Conservation (phyloP, 2,113 vertebrate species). For the Rafetus swinhoei region DNA sequence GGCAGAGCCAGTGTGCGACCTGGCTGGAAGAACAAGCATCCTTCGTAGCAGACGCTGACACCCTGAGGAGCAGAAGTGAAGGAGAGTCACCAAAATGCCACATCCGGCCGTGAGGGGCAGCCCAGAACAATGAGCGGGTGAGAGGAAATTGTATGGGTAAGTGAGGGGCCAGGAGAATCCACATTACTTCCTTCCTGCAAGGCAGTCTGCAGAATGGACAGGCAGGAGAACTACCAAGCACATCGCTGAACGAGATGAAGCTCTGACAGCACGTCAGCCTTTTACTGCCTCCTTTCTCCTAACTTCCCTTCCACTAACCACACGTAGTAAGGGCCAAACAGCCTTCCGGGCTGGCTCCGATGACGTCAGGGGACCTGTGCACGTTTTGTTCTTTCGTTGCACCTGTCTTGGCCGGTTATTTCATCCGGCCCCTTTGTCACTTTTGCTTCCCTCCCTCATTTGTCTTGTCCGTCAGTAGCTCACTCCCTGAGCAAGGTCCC, state of each 20-base stretch:
- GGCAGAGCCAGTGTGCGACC: not conserved
- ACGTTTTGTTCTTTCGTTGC: not conserved
- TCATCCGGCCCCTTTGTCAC: not conserved
- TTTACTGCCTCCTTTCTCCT: not conserved
- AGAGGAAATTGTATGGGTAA: not conserved
- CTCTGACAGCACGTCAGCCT: not conserved
- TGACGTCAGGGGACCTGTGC: not conserved
- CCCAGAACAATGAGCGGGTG: not conserved
- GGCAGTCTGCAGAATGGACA: not conserved
- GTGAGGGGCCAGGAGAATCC: not conserved
- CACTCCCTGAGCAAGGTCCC: rapidly evolving
- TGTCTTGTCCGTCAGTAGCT: not conserved
- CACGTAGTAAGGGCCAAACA: not conserved
- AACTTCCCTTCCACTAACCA: not conserved
- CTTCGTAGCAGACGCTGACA: not conserved
- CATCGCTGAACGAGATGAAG: not conserved
- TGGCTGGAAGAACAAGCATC: not conserved
- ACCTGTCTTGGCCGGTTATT: not conserved
- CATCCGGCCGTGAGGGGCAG: not conserved
- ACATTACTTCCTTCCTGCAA: not conserved
- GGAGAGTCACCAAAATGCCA: not conserved
- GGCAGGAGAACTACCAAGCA: not conserved
- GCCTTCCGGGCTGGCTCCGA: not conserved
- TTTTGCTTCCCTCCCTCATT: not conserved
- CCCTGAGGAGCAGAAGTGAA: not conserved